These are phyloP conservation scores for Nannoperca obscura DNA, from an alignment of 2,797 vertebrate species.

Conservation along the genomic window DNA sequence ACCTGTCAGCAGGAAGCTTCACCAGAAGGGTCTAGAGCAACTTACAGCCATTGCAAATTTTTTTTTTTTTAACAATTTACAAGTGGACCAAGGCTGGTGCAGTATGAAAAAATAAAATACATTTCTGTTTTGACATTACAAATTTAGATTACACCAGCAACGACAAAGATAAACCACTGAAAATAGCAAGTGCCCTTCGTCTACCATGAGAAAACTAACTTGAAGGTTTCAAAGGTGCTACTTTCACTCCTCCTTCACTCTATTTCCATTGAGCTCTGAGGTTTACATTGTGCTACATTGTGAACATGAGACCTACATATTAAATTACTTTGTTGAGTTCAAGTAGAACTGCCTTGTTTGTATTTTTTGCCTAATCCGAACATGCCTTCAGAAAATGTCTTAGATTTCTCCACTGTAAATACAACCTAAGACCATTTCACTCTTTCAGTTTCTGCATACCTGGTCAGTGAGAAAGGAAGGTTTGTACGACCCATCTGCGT, in stretches of 20 bases:
- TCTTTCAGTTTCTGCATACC: conserved; percentile 78
- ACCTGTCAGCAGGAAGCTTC: background rate
- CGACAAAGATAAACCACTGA: background rate
- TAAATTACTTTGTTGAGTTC: background rate
- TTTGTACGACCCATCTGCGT: conserved; percentile 93
- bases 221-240: background rate
- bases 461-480: conserved; percentile 98
- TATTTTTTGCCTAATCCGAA: background rate
- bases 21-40: too few species aligned
- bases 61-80: conserved; percentile 8
- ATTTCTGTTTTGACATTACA: background rate
- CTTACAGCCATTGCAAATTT: background rate
- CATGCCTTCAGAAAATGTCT: too few species aligned
- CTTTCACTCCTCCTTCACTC: conserved; percentile 12
- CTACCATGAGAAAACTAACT: background rate
- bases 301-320: background rate
- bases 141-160: conserved; percentile 3
- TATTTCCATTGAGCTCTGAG: conserved; percentile 8
- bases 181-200: conserved; percentile 1
- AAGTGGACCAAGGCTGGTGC: background rate
- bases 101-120: background rate
- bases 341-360: conserved; percentile 2
- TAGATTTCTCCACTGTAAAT: background rate
- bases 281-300: background rate
- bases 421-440: background rate